A percentile compares a stretch with the other conserved stretches of the same genome.
phyloP scores from a whole-genome alignment of 2,797 vertebrate species.

The Syndactyla subalaris region DNA sequence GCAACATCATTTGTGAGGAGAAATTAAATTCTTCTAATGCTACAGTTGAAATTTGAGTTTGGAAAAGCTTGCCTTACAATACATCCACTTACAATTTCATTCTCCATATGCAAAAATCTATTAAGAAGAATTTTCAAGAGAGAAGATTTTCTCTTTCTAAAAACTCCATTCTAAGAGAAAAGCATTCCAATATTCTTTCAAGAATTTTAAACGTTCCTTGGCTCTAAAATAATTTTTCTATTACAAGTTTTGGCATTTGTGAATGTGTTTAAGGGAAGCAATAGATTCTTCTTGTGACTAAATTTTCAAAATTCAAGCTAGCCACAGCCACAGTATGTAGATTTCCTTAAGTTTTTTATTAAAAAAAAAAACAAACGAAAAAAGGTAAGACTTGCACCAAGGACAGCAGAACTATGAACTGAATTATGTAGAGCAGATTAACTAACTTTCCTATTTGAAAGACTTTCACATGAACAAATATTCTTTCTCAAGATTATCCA shows the following conservation, averaged over 20 bases:
- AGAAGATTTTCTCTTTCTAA: background rate
- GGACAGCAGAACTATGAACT: background rate
- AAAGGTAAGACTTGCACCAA: background rate
- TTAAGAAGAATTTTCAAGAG: background rate
- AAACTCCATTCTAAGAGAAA: background rate
- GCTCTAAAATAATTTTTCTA: background rate
- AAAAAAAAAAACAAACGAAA: background rate
- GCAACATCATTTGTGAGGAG: background rate
- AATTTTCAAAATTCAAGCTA: background rate
- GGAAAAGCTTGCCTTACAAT: background rate
- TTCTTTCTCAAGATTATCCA: background rate
- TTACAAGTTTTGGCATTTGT: background rate
- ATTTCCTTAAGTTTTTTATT: background rate
- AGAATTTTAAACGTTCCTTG: background rate
- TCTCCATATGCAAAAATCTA: background rate
- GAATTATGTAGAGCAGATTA: background rate
- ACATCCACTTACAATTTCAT: background rate
- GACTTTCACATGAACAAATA: background rate
- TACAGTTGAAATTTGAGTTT: background rate
- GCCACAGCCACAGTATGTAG: background rate
- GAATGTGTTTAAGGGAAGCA: background rate
- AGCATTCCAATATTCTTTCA: background rate
- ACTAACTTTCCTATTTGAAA: background rate
- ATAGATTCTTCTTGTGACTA: background rate
- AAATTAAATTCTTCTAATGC: background rate